Conservation (phyloP, 1,140 invertebrate genomes). For the Potamilus streckersoni region DNA sequence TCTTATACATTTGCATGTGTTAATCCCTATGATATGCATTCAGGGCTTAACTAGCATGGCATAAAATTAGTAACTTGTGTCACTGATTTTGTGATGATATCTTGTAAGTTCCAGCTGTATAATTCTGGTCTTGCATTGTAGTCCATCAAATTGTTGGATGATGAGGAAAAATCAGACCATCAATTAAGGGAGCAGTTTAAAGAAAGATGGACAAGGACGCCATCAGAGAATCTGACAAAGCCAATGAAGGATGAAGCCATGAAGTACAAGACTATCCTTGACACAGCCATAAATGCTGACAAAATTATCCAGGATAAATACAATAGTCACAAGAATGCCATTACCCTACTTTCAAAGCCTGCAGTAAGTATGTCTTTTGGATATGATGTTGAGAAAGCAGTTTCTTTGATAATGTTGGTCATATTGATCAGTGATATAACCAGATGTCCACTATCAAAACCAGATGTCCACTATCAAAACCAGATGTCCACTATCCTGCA, state of each 20-base stretch:
- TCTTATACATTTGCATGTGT: not conserved
- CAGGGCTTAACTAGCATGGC: not conserved
- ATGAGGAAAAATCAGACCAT: slow-evolving; percentile 92
- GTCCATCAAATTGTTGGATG: slow-evolving; percentile 79
- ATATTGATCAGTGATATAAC: too few relatives aligned
- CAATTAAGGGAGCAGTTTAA: slow-evolving; percentile 91
- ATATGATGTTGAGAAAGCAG: too few relatives aligned
- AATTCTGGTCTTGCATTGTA: slow-evolving; percentile 46
- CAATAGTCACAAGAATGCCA: slow-evolving; percentile 81
- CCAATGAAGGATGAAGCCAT: slow-evolving; percentile 80
- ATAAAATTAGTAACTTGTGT: not conserved
- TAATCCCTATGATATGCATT: not conserved
- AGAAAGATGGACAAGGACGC: slow-evolving; percentile 86
- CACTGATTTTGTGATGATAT: not conserved
- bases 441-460: too few relatives aligned
- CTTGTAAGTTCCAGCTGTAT: not conserved
- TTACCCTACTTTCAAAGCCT: slow-evolving; percentile 84
- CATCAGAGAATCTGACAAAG: slow-evolving; percentile 89
- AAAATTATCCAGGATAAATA: slow-evolving; percentile 88
- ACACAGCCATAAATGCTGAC: slow-evolving; percentile 87
- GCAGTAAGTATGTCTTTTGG: slow-evolving; percentile 64
- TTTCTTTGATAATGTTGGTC: too few relatives aligned
- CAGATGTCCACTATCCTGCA: too few relatives aligned
- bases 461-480: too few relatives aligned
- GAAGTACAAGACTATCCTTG: slow-evolving; percentile 92